A percentile compares a stretch with the other conserved stretches of the same genome.
These are phyloP conservation scores for Mustela nigripes DNA, from an alignment of 2,113 vertebrate species.

Conservation along the genomic window DNA sequence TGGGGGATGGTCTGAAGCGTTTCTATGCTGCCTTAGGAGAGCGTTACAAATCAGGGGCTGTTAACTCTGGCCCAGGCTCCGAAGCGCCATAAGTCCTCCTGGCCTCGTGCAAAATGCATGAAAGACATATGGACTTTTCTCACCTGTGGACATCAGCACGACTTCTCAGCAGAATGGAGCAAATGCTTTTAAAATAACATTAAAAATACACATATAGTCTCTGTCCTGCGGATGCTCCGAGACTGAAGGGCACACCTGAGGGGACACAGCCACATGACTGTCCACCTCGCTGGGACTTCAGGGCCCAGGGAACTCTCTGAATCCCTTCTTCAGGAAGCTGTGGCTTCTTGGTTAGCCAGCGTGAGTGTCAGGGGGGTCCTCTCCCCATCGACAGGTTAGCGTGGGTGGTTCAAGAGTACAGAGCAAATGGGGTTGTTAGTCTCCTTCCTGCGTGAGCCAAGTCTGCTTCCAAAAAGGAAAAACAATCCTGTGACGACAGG, in stretches of 20 bases:
- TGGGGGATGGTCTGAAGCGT: not conserved
- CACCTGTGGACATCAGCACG: constrained; percentile 68
- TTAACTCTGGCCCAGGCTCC: constrained; percentile 76
- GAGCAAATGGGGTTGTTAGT: not conserved
- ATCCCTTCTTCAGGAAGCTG: not conserved
- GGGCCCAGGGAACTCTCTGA: not conserved
- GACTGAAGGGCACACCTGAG: constrained; percentile 39
- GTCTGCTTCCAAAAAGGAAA: not conserved
- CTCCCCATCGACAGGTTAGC: accelerated
- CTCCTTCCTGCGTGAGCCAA: not conserved
- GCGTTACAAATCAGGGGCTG: constrained; percentile 76
- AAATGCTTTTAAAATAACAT: constrained; percentile 77
- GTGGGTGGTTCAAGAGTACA: not conserved
- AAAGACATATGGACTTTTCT: constrained; percentile 75
- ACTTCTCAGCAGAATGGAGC: constrained; percentile 74
- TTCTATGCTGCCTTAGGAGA: constrained; percentile 77
- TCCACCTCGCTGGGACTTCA: not conserved
- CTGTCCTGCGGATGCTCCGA: constrained; percentile 70
- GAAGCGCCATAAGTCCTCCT: constrained; percentile 66
- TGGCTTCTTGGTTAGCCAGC: accelerated
- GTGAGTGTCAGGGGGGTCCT: not conserved
- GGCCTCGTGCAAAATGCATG: constrained; percentile 67
- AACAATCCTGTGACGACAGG: not conserved
- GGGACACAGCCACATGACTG: constrained; percentile 39
- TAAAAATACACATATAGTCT: not conserved